Evolutionary conservation across 2,888 invertebrate genomes (phyloP), one percentile per base, ranked within the genome.

Genomic region (Hypena proboscidalis): DNA sequence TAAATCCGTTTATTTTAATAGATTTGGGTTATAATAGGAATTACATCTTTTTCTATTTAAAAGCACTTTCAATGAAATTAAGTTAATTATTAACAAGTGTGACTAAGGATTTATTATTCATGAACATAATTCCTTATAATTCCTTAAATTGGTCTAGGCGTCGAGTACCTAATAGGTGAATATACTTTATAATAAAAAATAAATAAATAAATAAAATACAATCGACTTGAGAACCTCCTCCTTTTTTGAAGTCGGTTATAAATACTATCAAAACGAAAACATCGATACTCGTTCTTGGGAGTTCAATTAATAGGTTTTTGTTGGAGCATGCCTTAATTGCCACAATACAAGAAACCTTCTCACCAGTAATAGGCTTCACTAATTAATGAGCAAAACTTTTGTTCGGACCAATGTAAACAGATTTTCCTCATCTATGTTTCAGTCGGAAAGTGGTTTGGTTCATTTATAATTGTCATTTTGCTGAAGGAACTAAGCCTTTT

Each of bases 261-360:
- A n/a, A n/a, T n/a, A n/a, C n/a, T n/a, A n/a, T n/a, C n/a, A n/a
- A n/a, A n/a, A n/a, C n/a, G n/a, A n/a, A 11, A 60, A 49, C 42
- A 44, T 46, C 61, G 54, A 57, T 57, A 42, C 27, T n/a, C 34
- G 25, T 58, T 45, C 47, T 46, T 37, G 34, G 20, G 40, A 49
- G 40, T 43, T 44, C 41, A 35, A 40, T 50, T 61, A 63, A 63
- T 61, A 58, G 58, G 56, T 58, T 63, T 61, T 61, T 63, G 62
- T 62, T 64, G 41, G 37, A 35, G 48, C 48, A 15, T 29, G 39
- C 13, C 41, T 58, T 65, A 63, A 63, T 39, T 46, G 46, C 29
- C 42, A 34, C 45, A 42, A 41, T 56, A 55, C 40, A 51, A 51
- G 50, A 51, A 60, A 33, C 34, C 32, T 17, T 23, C 33, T 17